Base-by-base conservation (phyloP, 2,888 invertebrate species). In the Xylota sylvarum region DNA sequence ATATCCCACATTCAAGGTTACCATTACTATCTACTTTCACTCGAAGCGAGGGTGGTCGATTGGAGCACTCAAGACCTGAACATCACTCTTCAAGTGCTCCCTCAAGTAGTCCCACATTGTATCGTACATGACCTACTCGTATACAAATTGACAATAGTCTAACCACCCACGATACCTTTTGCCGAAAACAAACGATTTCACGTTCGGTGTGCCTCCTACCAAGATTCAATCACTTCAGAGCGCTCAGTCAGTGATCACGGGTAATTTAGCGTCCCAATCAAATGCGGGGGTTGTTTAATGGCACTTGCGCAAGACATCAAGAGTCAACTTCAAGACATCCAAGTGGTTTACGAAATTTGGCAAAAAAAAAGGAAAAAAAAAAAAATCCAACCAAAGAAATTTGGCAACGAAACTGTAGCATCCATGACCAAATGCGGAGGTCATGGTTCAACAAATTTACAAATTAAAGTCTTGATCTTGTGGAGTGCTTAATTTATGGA, bases 391-490 rank as follows among this genome's bases (percentile, higher is more conserved):
- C 4, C 14, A 14, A 43, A n/a, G 17, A 40, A 65, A 17, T 70
- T 67, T 58, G 70, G 52, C 50, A 69, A 76, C 80, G 17, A 67
- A 27, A 52, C 32, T 19, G 12, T 6, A 55, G 6, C 48, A 69
- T 14, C 77, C 72, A 65, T 73, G 70, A 78, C 65, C 77, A 52
- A 67, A 52, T 48, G 9, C 23, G 46, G 60, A 60, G 85, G 81
- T 72, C 80, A 85, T 40, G 80, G 81, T 67, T 77, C 65, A 72
- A 35, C 17, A 55, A 32, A 67, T 72, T 72, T 52, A 40, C 40
- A 60, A 65, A 70, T 72, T 70, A n/a, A 65, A 81, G 46, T 77
- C 81, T 76, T 80, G 76, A 80, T 76, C 74, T 80, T 85, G 80
- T 52, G 67, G 37, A 67, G 40, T 46, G 52, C 6, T 37, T 17